Conservation (phyloP, 2,113 vertebrate genomes). For the Pungitius pungitius region DNA sequence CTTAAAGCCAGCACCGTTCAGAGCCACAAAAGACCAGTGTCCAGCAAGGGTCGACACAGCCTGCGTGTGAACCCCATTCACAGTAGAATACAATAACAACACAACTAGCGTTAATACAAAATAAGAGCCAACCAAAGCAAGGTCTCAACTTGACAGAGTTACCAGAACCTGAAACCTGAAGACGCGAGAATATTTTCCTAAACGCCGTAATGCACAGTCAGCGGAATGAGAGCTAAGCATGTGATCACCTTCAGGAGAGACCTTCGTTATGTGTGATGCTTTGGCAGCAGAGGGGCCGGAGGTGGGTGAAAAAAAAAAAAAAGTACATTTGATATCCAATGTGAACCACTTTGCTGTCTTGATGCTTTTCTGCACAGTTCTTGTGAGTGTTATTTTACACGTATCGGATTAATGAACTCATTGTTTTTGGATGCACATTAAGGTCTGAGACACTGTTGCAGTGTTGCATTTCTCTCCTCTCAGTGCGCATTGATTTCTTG, state of each 20-base stretch:
- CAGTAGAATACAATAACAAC: conserved; percentile 40
- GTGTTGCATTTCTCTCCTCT: conserved; percentile 14
- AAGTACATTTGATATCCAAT: background rate
- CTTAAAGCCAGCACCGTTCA: conserved; percentile 49
- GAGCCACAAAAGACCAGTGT: conserved; percentile 51
- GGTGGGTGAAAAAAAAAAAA: too few relatives aligned
- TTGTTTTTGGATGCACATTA: background rate
- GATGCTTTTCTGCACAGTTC: background rate
- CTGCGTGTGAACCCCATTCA: conserved; percentile 40
- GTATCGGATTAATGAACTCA: background rate
- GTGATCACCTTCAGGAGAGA: conserved; percentile 27
- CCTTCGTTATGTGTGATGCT: conserved; percentile 14
- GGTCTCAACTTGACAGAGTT: conserved; percentile 20
- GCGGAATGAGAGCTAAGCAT: conserved; percentile 9
- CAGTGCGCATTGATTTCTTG: background rate
- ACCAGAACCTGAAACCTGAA: conserved; percentile 33
- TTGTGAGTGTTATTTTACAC: background rate
- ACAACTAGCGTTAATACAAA: conserved; percentile 13
- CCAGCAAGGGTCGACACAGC: conserved; percentile 27
- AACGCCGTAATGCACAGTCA: background rate
- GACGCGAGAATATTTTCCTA: conserved; percentile 34
- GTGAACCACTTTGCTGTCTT: background rate
- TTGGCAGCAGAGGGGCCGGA: background rate
- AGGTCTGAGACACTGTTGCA: background rate
- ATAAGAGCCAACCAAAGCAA: conserved; percentile 48